Conservation (phyloP, 2,888 invertebrate species). For the Conomelus anceps region DNA sequence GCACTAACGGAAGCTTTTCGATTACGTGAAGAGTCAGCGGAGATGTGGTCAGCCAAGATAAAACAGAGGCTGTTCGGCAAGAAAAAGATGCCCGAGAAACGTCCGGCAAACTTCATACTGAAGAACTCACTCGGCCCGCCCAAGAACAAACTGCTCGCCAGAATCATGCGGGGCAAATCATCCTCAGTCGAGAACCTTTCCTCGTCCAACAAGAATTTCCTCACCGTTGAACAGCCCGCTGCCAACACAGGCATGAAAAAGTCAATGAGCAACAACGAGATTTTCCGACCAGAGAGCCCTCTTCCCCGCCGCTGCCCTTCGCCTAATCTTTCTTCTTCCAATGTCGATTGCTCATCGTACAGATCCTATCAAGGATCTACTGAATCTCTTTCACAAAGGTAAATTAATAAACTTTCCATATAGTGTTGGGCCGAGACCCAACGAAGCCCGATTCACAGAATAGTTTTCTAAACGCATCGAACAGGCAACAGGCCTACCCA, state of each 20-base stretch:
- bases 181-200: conserved; percentile 30
- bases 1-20: conserved; percentile 30
- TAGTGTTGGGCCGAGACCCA: no score
- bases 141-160: conserved; percentile 30
- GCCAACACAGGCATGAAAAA: conserved; percentile 19
- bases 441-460: no score
- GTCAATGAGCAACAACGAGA: conserved; percentile 26
- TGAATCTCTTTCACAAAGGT: conserved; percentile 20
- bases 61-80: conserved; percentile 28
- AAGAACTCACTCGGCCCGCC: conserved; percentile 21
- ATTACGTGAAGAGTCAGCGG: conserved; percentile 24
- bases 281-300: conserved; percentile 13
- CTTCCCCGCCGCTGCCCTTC: conserved; percentile 8
- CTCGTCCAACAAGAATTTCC: conserved; percentile 4
- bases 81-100: conserved; percentile 23
- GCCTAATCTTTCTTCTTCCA: conserved; percentile 11
- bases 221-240: conserved; percentile 7
- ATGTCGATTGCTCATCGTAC: conserved; percentile 16
- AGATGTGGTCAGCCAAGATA: conserved; percentile 25
- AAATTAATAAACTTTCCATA: background rate
- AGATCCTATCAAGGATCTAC: conserved; percentile 25
- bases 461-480: no score
- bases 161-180: conserved; percentile 30
- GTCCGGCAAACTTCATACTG: conserved; percentile 18
- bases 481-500: no score